Conservation (phyloP, 64 coral and sea anemone species). For the Actinia tenebrosa region DNA sequence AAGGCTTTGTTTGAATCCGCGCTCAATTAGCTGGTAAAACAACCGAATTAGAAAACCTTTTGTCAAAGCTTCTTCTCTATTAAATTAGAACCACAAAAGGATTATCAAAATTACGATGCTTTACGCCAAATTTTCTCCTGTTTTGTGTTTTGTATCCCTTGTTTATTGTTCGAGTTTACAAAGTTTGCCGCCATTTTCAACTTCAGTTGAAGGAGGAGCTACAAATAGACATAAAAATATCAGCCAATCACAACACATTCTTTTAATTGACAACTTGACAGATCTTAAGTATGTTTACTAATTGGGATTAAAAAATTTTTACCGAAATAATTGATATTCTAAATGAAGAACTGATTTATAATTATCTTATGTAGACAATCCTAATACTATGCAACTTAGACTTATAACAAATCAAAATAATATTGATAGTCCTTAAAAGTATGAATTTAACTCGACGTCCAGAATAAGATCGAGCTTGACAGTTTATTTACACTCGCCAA, state of each 20-base stretch:
- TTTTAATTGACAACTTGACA: neutral
- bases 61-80: too few relatives aligned
- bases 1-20: too few relatives aligned
- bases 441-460: neutral
- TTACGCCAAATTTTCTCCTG: neutral
- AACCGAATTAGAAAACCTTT: too few relatives aligned
- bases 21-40: too few relatives aligned
- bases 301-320: neutral
- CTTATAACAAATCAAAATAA: neutral
- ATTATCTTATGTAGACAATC: neutral
- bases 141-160: too few relatives aligned
- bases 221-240: neutral
- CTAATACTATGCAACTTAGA: neutral
- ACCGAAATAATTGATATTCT: neutral
- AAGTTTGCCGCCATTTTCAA: neutral
- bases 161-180: neutral
- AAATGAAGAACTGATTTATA: neutral
- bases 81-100: neutral
- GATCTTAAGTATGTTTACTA: neutral
- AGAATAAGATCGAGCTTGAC: neutral
- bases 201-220: neutral
- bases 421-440: neutral
- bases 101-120: neutral
- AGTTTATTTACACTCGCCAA: neutral
- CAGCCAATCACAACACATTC: neutral